These are phyloP conservation scores for Brevimyrus niger DNA, from an alignment of 2,113 vertebrate species.

Conservation along the genomic window DNA sequence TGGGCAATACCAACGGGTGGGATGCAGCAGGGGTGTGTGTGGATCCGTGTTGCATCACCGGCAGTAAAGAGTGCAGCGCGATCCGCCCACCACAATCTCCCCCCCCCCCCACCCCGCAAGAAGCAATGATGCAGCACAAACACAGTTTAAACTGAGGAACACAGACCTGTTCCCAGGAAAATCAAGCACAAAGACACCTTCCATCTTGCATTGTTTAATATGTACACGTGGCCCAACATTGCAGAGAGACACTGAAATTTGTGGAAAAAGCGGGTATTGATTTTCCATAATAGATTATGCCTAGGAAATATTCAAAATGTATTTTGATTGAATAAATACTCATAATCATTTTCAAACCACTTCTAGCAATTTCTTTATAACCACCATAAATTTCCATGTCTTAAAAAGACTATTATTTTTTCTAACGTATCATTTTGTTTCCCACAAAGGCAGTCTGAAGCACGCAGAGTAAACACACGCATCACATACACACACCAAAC, in stretches of 20 bases:
- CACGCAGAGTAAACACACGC: background rate
- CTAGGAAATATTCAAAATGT: background rate
- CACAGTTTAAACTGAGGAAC: slow-evolving; percentile 17
- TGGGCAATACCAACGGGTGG: slow-evolving; percentile 10
- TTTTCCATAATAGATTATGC: background rate
- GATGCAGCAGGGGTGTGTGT: slow-evolving; percentile 7
- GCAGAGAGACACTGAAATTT: background rate
- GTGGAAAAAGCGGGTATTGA: background rate
- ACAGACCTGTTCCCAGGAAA: background rate
- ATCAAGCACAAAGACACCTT: background rate
- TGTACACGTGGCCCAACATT: background rate
- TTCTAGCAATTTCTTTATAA: background rate
- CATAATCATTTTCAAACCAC: background rate
- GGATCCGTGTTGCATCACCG: slow-evolving; percentile 15
- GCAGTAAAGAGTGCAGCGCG: background rate
- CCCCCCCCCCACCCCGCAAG: background rate
- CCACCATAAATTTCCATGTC: background rate
- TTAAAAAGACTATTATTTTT: background rate
- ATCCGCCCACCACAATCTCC: background rate
- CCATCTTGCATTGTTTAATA: background rate
- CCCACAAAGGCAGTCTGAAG: background rate
- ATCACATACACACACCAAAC: background rate
- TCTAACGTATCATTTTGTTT: background rate
- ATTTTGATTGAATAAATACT: background rate
- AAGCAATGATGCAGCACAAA: slow-evolving; percentile 24